Conservation (phyloP, 92 coral and sea anemone genomes). For the Hydrozoanthus gracilis region DNA sequence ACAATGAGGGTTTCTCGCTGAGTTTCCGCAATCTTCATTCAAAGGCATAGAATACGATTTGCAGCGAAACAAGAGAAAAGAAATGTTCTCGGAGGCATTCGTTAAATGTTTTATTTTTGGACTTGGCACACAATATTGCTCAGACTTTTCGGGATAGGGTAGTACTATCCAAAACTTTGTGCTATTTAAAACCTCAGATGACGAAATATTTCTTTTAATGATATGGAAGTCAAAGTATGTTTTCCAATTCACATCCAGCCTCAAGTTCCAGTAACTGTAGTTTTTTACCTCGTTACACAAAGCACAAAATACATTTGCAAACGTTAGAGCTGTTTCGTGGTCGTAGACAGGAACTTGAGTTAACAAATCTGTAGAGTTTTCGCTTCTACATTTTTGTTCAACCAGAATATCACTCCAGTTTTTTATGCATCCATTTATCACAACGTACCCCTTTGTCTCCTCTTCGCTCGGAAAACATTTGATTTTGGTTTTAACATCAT, state of each 20-base stretch:
- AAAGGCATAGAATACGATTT: neutral
- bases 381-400: too few relatives aligned
- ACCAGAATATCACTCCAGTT: too few relatives aligned
- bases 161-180: neutral
- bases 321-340: too few relatives aligned
- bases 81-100: neutral
- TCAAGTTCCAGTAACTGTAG: neutral
- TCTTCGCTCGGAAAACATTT: too few relatives aligned
- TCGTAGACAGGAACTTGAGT: too few relatives aligned
- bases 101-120: neutral
- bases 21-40: neutral
- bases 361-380: too few relatives aligned
- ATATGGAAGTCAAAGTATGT: neutral
- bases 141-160: neutral
- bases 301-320: neutral
- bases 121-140: neutral
- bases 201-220: neutral
- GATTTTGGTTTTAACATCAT: too few relatives aligned
- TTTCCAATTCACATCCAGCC: neutral
- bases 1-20: neutral
- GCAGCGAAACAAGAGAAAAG: neutral
- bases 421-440: too few relatives aligned
- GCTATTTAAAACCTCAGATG: neutral
- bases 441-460: too few relatives aligned
- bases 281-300: neutral